These are phyloP conservation scores for Argynnis bischoffii DNA, from an alignment of 2,888 invertebrate genomes.

Conservation along the genomic window DNA sequence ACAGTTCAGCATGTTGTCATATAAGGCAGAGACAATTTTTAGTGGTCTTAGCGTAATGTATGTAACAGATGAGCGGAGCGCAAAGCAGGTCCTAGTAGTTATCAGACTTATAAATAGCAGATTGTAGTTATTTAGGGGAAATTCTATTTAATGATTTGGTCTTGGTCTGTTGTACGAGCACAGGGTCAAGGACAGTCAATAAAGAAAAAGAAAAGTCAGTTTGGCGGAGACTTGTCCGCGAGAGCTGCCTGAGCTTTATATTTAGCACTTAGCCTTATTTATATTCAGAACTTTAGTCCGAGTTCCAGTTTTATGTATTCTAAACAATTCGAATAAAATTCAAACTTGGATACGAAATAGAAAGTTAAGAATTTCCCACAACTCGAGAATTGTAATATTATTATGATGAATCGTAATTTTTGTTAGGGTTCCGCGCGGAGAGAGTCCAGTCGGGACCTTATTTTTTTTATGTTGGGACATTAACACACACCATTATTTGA, in stretches of 20 bases:
- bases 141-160: no score
- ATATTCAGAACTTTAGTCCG: conserved; percentile 5
- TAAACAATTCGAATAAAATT: conserved; percentile 7
- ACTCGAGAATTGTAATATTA: neutral
- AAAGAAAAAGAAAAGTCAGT: neutral
- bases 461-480: no score
- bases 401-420: neutral
- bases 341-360: neutral
- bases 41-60: no score
- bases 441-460: no score
- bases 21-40: no score
- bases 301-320: neutral
- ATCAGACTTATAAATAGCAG: no score
- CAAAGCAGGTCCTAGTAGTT: no score
- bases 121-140: no score
- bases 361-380: neutral
- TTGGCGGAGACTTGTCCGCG: neutral
- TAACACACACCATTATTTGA: no score
- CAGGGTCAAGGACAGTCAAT: neutral
- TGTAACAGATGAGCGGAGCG: no score
- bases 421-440: no score
- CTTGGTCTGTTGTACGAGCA: neutral
- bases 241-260: neutral
- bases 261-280: conserved; percentile 2
- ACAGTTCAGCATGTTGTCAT: no score